phyloP scores from a whole-genome alignment of 2,888 invertebrate species.

The Deilephila elpenor region DNA sequence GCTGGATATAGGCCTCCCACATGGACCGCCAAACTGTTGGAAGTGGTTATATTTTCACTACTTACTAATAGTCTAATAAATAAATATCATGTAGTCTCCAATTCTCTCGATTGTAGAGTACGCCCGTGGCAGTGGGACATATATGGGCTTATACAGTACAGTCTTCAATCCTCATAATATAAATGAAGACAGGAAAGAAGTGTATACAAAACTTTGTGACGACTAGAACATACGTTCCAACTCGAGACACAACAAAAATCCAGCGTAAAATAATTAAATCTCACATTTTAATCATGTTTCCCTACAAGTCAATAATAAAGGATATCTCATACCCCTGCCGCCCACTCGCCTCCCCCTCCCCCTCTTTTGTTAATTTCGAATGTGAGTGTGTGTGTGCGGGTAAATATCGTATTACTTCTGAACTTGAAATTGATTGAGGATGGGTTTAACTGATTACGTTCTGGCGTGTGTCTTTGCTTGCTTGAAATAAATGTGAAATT shows the following conservation, averaged over 20 bases:
- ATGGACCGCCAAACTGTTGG: no score
- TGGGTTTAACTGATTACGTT: constrained; percentile 10
- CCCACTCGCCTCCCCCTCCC: neutral
- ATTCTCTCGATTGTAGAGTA: no score
- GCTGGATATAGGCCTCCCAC: no score
- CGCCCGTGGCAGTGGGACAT: no score
- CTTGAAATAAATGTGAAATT: neutral
- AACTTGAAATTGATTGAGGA: constrained; percentile 24
- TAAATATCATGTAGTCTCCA: no score
- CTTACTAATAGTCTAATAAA: no score
- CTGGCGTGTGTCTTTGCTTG: neutral
- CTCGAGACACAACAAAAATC: neutral
- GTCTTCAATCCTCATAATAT: no score
- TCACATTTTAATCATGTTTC: constrained; percentile 24
- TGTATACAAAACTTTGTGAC: neutral
- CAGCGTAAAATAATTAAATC: constrained; percentile 22
- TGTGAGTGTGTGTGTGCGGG: constrained; percentile 29
- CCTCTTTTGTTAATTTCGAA: constrained; percentile 35
- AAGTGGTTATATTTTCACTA: no score
- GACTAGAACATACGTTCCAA: neutral
- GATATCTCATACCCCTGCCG: constrained; percentile 18
- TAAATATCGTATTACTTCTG: constrained; percentile 23
- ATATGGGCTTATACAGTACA: no score
- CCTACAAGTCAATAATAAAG: constrained; percentile 31
- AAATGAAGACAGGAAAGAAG: no score